Percentiles rank a stretch among this genome's conserved stretches.
These are phyloP conservation scores for Glyptemys insculpta DNA, from an alignment of 2,797 vertebrate genomes.

Conservation along the genomic window DNA sequence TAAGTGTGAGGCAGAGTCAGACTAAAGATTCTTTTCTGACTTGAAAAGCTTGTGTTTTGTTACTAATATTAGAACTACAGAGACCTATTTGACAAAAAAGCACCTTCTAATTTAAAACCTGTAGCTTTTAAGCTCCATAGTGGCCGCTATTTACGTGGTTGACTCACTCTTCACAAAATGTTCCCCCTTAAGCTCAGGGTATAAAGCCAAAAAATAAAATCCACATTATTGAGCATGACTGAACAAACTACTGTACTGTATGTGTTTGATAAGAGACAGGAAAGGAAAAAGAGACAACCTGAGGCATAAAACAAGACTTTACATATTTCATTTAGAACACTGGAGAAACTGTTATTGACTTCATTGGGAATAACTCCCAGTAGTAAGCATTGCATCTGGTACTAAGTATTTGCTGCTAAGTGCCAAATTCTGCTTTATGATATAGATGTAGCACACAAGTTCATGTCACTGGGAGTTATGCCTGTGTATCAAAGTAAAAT, in stretches of 20 bases:
- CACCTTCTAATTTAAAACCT: constrained; percentile 77
- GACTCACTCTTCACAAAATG: constrained; percentile 76
- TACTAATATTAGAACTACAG: constrained; percentile 77
- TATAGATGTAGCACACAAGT: not conserved
- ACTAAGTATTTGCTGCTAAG: not conserved
- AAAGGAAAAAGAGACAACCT: constrained; percentile 53
- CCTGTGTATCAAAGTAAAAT: constrained; percentile 33
- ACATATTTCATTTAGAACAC: constrained; percentile 27
- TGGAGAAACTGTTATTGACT: constrained; percentile 16
- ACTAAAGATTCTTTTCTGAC: constrained; percentile 71
- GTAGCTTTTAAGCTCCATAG: constrained; percentile 77
- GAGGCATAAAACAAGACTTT: not conserved
- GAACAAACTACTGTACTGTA: constrained; percentile 54
- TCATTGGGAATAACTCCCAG: constrained; percentile 20
- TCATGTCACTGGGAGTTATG: constrained; percentile 43
- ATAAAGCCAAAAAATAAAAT: constrained; percentile 56
- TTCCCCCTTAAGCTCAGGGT: constrained; percentile 70
- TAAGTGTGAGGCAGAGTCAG: constrained; percentile 74
- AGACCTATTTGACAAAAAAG: constrained; percentile 75
- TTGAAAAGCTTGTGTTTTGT: constrained; percentile 78
- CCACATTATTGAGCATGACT: constrained; percentile 56
- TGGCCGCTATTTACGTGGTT: constrained; percentile 77
- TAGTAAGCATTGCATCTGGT: not conserved
- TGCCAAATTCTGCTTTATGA: not conserved
- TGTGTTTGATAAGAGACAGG: constrained; percentile 55